Base-by-base conservation (phyloP, 2,888 invertebrate species). In the Eupithecia subumbrata region DNA sequence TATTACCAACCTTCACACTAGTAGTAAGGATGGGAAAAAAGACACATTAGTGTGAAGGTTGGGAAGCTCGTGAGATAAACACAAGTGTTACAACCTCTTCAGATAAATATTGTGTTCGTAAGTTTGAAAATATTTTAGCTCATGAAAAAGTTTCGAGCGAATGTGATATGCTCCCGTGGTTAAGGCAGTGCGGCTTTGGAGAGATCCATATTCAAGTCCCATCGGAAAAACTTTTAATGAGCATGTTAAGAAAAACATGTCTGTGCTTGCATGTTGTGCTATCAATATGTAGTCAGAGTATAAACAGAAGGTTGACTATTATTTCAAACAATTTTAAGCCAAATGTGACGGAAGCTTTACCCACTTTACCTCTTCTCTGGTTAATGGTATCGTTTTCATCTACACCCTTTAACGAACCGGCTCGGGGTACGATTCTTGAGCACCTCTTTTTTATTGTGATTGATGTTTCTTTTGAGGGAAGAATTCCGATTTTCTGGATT, bases 341-440 rank as follows among this genome's bases (percentile, higher is more conserved):
- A 40, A 40, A 34, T 34, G 5, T n/a, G n/a, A n/a, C n/a, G n/a
- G n/a, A n/a, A n/a, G n/a, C n/a, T n/a, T n/a, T n/a, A n/a, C n/a
- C n/a, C n/a, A n/a, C n/a, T n/a, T n/a, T n/a, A 30, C 30, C 30
- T 43, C 18, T 40, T 67, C 67, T 67, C 12, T 67, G 67, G n/a
- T 22, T 67, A 69, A 48, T 69, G 16, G n/a, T 67, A 48, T 69
- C 45, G 69, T 48, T 69, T 68, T 69, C 48, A 48, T 67, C 40
- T 37, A 22, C 43, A 67, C 67, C 67, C 14, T 22, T 67, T 67
- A 67, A 67, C 67, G 67, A 67, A 67, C 37, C 43, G 67, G 12
- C 18, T 5, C 40, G 34, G 66, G 40, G n/a, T 37, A n/a, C 67
- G 67, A 67, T 67, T 67, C 67, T 67, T 43, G 22, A 25, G 67